A percentile compares a stretch with the other conserved stretches of the same genome.
Evolutionary conservation across 1,140 invertebrate species (phyloP).

Genomic region (Rhyzopertha dominica): DNA sequence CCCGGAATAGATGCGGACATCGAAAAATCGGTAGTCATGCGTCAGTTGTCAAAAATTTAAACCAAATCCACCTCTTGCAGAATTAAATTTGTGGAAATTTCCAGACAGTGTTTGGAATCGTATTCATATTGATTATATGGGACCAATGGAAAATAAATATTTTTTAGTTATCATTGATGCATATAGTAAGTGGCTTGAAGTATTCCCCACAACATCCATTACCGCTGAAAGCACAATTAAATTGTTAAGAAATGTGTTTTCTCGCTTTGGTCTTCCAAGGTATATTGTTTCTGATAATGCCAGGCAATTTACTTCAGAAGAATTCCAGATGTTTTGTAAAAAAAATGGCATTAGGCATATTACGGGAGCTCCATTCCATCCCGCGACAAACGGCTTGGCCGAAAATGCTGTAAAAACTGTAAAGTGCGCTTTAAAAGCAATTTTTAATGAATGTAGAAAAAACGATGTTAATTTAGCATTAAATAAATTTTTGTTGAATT

Average conservation of each 20-base stretch:
- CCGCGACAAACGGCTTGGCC: constrained; percentile 41
- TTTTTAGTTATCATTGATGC: constrained; percentile 14
- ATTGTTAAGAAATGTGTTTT: constrained; percentile 7
- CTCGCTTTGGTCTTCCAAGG: constrained; percentile 34
- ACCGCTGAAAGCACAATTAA: constrained; percentile 2
- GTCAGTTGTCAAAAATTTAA: constrained; percentile 9
- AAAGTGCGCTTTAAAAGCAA: constrained; percentile 39
- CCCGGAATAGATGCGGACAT: constrained; percentile 14
- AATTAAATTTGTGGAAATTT: constrained; percentile 8
- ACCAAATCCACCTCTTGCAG: constrained; percentile 7
- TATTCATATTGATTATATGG: constrained; percentile 16
- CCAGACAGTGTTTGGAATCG: constrained; percentile 3
- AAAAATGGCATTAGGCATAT: constrained; percentile 36
- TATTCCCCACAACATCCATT: constrained; percentile 10
- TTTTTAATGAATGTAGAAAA: constrained; percentile 10
- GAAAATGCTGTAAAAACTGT: constrained; percentile 44
- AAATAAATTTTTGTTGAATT: constrained; percentile 25
- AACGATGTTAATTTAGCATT: constrained; percentile 5
- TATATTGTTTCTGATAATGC: constrained; percentile 41
- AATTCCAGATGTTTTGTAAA: constrained; percentile 35
- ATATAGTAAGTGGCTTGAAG: constrained; percentile 12
- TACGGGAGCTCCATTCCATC: constrained; percentile 37
- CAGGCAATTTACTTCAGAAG: constrained; percentile 27
- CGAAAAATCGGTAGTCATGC: constrained; percentile 5
- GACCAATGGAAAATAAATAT: constrained; percentile 11